Evolutionary conservation across 2,888 invertebrate species (phyloP).

Genomic region (Eupeodes luniger): DNA sequence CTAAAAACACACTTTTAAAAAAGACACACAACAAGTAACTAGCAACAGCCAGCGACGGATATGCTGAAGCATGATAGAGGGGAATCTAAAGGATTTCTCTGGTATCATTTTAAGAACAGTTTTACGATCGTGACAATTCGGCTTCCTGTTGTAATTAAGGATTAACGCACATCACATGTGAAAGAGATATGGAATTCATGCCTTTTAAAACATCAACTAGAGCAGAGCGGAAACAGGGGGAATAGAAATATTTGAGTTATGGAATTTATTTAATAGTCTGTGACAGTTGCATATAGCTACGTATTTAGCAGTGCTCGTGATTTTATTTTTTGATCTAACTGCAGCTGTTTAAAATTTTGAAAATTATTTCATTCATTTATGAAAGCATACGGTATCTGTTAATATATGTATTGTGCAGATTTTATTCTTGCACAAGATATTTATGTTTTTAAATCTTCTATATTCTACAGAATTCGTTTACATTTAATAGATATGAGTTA

Average conservation of each 20-base stretch:
- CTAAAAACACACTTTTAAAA: conserved; percentile 34
- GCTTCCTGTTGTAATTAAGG: conserved; percentile 57
- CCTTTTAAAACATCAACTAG: background rate
- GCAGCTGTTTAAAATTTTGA: background rate
- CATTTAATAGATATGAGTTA: too few relatives aligned
- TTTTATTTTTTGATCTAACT: background rate
- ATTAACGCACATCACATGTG: conserved; percentile 42
- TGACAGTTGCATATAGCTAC: background rate
- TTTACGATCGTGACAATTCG: conserved; percentile 72
- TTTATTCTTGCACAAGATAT: too few relatives aligned
- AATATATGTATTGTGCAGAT: too few relatives aligned
- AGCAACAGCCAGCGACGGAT: background rate
- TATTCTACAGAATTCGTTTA: too few relatives aligned
- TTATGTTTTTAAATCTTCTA: too few relatives aligned
- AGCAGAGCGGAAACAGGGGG: background rate
- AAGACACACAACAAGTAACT: background rate
- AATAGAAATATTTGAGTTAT: conserved; percentile 14
- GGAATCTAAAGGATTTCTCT: conserved; percentile 49
- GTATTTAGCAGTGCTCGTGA: too few relatives aligned
- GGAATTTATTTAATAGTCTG: conserved; percentile 32
- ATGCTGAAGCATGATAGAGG: background rate
- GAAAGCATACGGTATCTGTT: too few relatives aligned
- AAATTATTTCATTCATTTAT: background rate
- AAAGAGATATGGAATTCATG: background rate
- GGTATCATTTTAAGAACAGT: conserved; percentile 61